Evolutionary conservation across 2,113 vertebrate genomes (phyloP), one percentile per base, ranked within the genome.

Genomic region (Geococcyx californianus): DNA sequence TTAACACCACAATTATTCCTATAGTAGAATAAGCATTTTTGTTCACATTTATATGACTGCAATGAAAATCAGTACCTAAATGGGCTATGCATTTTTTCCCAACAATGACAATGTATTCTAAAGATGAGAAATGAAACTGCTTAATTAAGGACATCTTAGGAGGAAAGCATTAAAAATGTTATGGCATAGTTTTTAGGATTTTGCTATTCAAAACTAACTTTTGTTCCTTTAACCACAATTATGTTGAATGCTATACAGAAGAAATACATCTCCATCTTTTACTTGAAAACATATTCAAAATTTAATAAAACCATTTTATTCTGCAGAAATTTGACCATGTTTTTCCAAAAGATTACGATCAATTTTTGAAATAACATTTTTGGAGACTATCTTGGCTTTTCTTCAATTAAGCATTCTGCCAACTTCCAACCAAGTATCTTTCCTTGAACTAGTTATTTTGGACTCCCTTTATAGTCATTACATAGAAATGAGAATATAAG

Each of bases 111-210:
- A 24, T 19, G 5, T n/a, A n/a, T n/a, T n/a, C n/a, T n/a, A n/a
- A n/a, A n/a, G n/a, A 72, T 29, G 16, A 78, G 28, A 72, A 55
- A 18, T 72, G 29, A 78, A 72, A 24, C 5, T 84, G 13, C 9
- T 36, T 28, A n/a, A 4, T 6, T 72, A 13, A 52, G 28, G 58
- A 36, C 5, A 13, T 29, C 9, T 66, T 51, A 36, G 28, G 18
- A 33, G 7, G 38, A 38, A 69, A 31, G 3, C 1, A 0, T 23
- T 58, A 72, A 24, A 77, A n/a, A 12, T 38, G 7, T 63, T 64
- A 26, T 18, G 13, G 3, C 44, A 64, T 58, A 4, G 2, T 8
- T 58, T 66, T 73, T 34, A 49, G 7, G 0, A 16, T 44, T 16
- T 64, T 68, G 12, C 20, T 68, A 14, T 64, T 69, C 10, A 42